A percentile compares a stretch with the other conserved stretches of the same genome.
phyloP scores from a whole-genome alignment of 2,113 vertebrate genomes.

The Noturus placidus region DNA sequence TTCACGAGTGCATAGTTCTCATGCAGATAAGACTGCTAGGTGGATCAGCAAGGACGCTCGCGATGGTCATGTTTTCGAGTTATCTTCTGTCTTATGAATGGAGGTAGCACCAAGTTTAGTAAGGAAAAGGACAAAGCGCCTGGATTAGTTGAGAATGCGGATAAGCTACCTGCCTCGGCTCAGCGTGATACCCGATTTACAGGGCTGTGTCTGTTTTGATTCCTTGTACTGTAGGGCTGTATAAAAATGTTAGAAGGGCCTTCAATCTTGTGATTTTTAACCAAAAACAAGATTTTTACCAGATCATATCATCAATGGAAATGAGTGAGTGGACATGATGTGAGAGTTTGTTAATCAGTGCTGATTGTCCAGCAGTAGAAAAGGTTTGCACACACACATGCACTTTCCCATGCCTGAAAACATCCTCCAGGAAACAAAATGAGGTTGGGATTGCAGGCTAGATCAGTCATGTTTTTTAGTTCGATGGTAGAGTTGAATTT shows the following conservation, averaged over 20 bases:
- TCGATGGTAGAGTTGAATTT: neutral
- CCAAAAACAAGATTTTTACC: neutral
- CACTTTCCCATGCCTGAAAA: conserved; percentile 26
- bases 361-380: conserved; percentile 39
- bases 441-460: neutral
- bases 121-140: conserved; percentile 79
- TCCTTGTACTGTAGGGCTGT: neutral
- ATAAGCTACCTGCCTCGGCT: conserved; percentile 81
- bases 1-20: conserved; percentile 97
- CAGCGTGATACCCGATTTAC: conserved; percentile 46
- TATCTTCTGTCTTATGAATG: conserved; percentile 82
- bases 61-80: conserved; percentile 75
- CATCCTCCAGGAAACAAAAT: neutral
- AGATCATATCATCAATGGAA: neutral
- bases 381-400: neutral
- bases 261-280: neutral
- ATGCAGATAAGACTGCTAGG: conserved; percentile 97
- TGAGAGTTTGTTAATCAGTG: conserved; percentile 17
- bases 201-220: neutral
- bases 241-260: neutral
- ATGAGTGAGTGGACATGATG: neutral
- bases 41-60: conserved; percentile 85
- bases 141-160: conserved; percentile 80
- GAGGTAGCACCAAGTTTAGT: conserved; percentile 92
- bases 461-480: conserved; percentile 3